Conservation (phyloP, 2,797 vertebrate species). For the Gorsachius magnificus region DNA sequence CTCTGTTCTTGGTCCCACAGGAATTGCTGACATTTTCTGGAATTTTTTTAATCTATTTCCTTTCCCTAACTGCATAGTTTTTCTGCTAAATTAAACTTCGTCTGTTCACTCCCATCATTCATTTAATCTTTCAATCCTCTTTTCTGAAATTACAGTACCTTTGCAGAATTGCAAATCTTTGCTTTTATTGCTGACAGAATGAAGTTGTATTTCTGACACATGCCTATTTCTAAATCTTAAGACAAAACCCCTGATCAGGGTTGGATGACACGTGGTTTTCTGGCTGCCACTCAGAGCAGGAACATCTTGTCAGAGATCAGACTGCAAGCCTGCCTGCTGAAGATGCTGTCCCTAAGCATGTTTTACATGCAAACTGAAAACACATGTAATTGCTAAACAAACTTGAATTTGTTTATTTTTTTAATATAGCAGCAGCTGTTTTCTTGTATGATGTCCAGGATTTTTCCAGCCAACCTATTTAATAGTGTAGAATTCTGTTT, state of each 20-base stretch:
- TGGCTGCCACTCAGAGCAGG: slow-evolving; percentile 22
- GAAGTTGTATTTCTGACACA: slow-evolving; percentile 9
- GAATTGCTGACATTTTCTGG: not conserved
- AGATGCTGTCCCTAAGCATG: slow-evolving; percentile 7
- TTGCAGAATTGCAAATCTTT: slow-evolving; percentile 5
- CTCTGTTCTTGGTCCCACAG: not conserved
- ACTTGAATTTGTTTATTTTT: slow-evolving; percentile 60
- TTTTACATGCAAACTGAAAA: slow-evolving; percentile 48
- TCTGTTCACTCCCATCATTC: not conserved
- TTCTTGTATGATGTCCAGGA: slow-evolving; percentile 21
- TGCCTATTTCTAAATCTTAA: slow-evolving; percentile 1
- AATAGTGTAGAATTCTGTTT: not conserved
- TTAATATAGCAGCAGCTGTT: slow-evolving; percentile 45
- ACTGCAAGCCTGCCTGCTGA: slow-evolving; percentile 31
- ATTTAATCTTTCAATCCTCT: not conserved
- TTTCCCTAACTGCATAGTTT: not conserved
- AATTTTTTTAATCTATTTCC: not conserved
- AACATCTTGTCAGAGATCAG: slow-evolving; percentile 35
- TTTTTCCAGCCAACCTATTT: not conserved
- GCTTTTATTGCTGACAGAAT: not conserved
- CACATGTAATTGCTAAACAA: slow-evolving; percentile 52
- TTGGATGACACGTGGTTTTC: slow-evolving; percentile 4
- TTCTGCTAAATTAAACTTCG: not conserved
- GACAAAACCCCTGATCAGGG: not conserved
- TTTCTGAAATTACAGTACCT: not conserved